Percentiles rank a stretch among this genome's conserved stretches.
Conservation (phyloP, 2,113 vertebrate genomes). For the Engraulis encrasicolus region DNA sequence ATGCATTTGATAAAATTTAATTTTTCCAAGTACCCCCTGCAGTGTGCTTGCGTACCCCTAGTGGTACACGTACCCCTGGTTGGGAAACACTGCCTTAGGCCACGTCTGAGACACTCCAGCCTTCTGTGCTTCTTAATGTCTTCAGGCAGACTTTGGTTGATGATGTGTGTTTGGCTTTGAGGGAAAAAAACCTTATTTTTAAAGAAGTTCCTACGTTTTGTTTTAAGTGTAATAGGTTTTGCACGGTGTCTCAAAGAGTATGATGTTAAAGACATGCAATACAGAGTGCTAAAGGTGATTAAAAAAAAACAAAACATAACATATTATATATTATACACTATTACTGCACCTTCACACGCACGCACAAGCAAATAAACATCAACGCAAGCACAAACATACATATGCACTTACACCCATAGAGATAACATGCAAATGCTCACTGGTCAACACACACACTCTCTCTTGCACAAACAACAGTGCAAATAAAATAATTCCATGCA, state of each 20-base stretch:
- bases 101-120: too few relatives aligned
- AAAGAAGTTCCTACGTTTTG: neutral
- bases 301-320: too few relatives aligned
- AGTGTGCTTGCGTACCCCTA: too few relatives aligned
- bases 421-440: neutral
- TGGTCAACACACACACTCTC: neutral
- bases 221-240: neutral
- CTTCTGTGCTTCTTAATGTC: neutral
- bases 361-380: too few relatives aligned
- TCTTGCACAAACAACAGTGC: neutral
- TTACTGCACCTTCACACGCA: too few relatives aligned
- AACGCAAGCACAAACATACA: neutral
- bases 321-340: too few relatives aligned
- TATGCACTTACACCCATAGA: neutral
- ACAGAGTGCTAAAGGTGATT: too few relatives aligned
- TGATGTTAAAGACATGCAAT: too few relatives aligned
- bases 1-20: too few relatives aligned
- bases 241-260: neutral
- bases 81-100: too few relatives aligned
- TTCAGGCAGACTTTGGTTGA: neutral
- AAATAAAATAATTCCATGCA: neutral
- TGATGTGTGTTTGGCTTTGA: neutral
- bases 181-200: neutral
- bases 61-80: too few relatives aligned
- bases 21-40: too few relatives aligned